Conservation (phyloP, 2,888 invertebrate species). For the Drosophila flavopinicola region DNA sequence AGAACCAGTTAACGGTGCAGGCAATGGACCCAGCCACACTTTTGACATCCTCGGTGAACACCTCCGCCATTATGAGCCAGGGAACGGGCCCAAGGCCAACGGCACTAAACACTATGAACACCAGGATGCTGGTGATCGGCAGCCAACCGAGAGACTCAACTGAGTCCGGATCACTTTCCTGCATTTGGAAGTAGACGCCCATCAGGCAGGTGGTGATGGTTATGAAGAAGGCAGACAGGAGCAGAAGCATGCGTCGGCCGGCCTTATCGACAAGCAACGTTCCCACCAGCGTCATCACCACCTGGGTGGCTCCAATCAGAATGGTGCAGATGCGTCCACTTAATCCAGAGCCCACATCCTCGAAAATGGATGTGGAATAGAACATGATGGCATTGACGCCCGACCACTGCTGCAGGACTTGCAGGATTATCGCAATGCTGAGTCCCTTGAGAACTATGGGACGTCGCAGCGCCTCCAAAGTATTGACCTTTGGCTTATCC, state of each 20-base stretch:
- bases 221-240: constrained; percentile 89
- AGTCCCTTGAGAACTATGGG: constrained; percentile 87
- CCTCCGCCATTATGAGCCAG: constrained; percentile 89
- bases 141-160: constrained; percentile 88
- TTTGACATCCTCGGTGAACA: constrained; percentile 91
- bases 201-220: constrained; percentile 88
- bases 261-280: constrained; percentile 90
- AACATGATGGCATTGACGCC: constrained; percentile 93
- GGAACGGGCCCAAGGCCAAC: constrained; percentile 94
- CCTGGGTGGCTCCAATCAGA: constrained; percentile 91
- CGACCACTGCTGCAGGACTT: constrained; percentile 94
- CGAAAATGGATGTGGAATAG: constrained; percentile 90
- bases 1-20: constrained; percentile 91
- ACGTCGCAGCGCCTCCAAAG: constrained; percentile 86
- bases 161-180: constrained; percentile 70
- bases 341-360: constrained; percentile 83
- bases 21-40: constrained; percentile 90
- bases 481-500: constrained; percentile 85
- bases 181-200: constrained; percentile 88
- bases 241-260: constrained; percentile 90
- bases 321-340: constrained; percentile 88
- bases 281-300: constrained; percentile 87
- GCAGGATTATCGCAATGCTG: constrained; percentile 89
- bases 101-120: constrained; percentile 88
- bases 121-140: constrained; percentile 89